Evolutionary conservation across 2,888 invertebrate species (phyloP).

Genomic region (Seira musarum): DNA sequence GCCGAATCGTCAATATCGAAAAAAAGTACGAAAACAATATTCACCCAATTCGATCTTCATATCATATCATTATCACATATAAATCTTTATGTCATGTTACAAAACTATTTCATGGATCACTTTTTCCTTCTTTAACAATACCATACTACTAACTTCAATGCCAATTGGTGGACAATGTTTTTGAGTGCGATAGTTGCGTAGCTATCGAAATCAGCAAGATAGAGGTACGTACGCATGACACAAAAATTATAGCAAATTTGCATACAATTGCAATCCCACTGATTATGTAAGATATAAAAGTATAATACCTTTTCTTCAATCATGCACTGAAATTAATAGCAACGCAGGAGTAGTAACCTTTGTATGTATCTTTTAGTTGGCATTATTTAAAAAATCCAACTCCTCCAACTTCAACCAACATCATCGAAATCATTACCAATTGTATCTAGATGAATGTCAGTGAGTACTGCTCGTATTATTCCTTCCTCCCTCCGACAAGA

Average conservation of each 20-base stretch:
- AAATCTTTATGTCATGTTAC: neutral
- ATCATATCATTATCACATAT: neutral
- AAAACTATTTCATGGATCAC: constrained; percentile 8
- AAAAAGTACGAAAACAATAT: neutral
- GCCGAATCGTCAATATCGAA: constrained; percentile 32
- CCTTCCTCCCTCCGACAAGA: too few species aligned
- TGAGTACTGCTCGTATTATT: too few species aligned
- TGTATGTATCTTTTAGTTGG: neutral
- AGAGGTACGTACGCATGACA: neutral
- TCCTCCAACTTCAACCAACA: constrained; percentile 1
- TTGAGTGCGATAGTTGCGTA: constrained; percentile 25
- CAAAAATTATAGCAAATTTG: constrained; percentile 46
- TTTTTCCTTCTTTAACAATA: neutral
- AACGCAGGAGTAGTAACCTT: neutral
- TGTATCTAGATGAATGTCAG: too few species aligned
- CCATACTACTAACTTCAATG: neutral
- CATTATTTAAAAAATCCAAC: neutral
- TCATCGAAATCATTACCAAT: neutral
- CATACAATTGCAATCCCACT: constrained; percentile 46
- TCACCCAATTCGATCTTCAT: neutral
- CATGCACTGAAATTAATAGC: neutral
- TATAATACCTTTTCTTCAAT: too few species aligned
- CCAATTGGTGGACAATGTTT: constrained; percentile 24
- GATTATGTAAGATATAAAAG: constrained; percentile 2
- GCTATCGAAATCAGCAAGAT: neutral